Conservation (phyloP, 2,888 invertebrate species). For the Megamerina dolium region DNA sequence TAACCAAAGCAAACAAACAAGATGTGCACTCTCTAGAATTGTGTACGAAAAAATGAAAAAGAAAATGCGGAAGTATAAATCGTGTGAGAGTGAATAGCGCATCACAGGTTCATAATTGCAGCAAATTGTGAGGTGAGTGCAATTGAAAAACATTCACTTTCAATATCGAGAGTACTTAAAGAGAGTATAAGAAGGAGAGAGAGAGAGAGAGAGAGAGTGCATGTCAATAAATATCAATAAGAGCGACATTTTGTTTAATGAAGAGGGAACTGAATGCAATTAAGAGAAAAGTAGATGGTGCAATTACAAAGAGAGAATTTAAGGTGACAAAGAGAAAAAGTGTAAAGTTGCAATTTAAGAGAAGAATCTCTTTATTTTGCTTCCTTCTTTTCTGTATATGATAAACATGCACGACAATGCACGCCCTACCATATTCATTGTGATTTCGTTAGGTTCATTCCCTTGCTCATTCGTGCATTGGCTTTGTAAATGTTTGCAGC, state of each 20-base stretch:
- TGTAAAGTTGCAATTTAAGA: too few relatives aligned
- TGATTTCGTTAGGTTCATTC: too few relatives aligned
- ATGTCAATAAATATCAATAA: neutral
- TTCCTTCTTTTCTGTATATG: constrained; percentile 2
- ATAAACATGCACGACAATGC: too few relatives aligned
- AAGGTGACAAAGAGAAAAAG: neutral
- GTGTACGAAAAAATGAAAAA: constrained; percentile 22
- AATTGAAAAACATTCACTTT: constrained; percentile 15
- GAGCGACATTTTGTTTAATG: neutral
- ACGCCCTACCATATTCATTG: too few relatives aligned
- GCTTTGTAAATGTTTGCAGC: constrained; percentile 4
- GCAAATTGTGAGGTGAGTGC: neutral
- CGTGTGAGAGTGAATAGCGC: constrained; percentile 8
- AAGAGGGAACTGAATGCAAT: neutral
- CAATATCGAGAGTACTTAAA: constrained; percentile 7
- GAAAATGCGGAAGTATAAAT: constrained; percentile 25
- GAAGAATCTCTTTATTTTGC: constrained; percentile 4
- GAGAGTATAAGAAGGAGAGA: neutral
- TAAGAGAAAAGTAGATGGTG: too few relatives aligned
- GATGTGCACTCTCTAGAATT: neutral
- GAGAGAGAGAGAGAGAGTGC: constrained; percentile 1
- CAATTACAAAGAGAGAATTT: neutral
- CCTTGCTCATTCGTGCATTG: neutral
- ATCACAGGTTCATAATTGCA: too few relatives aligned
- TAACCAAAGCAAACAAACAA: constrained; percentile 5